Evolutionary conservation across 2,113 vertebrate species (phyloP), one percentile per base, ranked within the genome.

Genomic region (Indicator maculatus): DNA sequence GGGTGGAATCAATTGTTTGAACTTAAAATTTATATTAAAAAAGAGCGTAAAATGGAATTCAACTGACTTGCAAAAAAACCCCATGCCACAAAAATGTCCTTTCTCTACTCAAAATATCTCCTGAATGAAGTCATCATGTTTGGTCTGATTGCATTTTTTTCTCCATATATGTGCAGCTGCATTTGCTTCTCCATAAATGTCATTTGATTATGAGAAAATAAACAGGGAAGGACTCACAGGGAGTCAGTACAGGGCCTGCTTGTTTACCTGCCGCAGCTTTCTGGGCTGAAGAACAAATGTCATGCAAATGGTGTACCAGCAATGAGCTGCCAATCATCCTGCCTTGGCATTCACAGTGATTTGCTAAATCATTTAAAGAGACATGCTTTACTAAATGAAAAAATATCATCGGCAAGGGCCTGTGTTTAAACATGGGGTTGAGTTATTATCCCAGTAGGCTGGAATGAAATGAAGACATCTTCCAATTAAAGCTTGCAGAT

Each of bases 351-450:
- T 99, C 99, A 98, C 98, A 96, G 98, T 98, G 98, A 98, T 98
- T 98, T 98, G 98, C 98, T 98, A 98, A 98, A 99, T 99, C 98
- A 98, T 99, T 99, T 99, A 99, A 98, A 98, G 98, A 98, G 98
- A 98, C 98, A 98, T 99, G 99, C 98, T 99, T 99, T 99, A 99
- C 99, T 99, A 99, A 99, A 99, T 99, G 99, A 99, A 99, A 98
- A 99, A 99, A 99, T 99, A 99, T 98, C 98, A 98, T 98, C 98
- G 55, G 98, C 98, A 98, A 98, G 98, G 98, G 98, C 97, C 96
- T 97, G 97, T 99, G 98, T 99, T 99, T 99, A 99, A 99, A 99
- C 99, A 99, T 91, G 93, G 97, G 97, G 96, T 97, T 98, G 98
- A 98, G 98, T 98, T 98, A 98, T 98, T 98, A 98, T 98, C 97